A percentile compares a stretch with the other conserved stretches of the same genome.
phyloP scores from a whole-genome alignment of 2,888 invertebrate genomes.

The Psococerastis gibbosa region DNA sequence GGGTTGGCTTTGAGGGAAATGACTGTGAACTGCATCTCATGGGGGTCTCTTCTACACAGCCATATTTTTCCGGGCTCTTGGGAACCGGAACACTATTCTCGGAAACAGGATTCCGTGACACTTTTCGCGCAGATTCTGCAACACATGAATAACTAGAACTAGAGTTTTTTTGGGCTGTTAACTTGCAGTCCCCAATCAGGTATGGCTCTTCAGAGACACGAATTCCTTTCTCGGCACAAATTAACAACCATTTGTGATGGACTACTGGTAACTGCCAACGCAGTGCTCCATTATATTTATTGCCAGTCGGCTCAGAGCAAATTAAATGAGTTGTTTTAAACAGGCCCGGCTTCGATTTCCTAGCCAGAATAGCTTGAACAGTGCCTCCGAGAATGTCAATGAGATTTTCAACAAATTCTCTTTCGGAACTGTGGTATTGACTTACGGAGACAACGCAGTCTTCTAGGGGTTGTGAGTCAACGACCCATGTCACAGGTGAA shows the following conservation, averaged over 20 bases:
- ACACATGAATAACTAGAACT: too few relatives aligned
- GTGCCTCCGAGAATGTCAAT: constrained; percentile 52
- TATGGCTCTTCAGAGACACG: constrained; percentile 34
- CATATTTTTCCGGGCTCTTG: not conserved
- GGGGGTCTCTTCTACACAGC: not conserved
- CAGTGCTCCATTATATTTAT: constrained; percentile 62
- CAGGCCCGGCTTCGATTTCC: constrained; percentile 20
- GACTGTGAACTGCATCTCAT: not conserved
- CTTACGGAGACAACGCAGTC: constrained; percentile 65
- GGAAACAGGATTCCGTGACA: not conserved
- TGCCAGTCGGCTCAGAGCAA: constrained; percentile 49
- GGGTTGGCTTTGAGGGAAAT: not conserved
- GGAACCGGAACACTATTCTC: not conserved
- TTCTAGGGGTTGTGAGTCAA: constrained; percentile 31
- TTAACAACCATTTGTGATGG: constrained; percentile 52
- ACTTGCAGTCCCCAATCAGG: constrained; percentile 30
- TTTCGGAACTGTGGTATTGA: constrained; percentile 51
- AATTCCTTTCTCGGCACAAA: constrained; percentile 38
- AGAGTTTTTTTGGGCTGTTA: not conserved
- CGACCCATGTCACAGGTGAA: constrained; percentile 35
- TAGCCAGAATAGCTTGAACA: constrained; percentile 24
- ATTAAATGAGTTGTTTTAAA: constrained; percentile 55
- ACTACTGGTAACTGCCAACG: constrained; percentile 78
- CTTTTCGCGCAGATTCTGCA: too few relatives aligned
- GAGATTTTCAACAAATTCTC: constrained; percentile 49